Evolutionary conservation across 2,797 vertebrate species (phyloP).

Genomic region (Scarus forsteni): DNA sequence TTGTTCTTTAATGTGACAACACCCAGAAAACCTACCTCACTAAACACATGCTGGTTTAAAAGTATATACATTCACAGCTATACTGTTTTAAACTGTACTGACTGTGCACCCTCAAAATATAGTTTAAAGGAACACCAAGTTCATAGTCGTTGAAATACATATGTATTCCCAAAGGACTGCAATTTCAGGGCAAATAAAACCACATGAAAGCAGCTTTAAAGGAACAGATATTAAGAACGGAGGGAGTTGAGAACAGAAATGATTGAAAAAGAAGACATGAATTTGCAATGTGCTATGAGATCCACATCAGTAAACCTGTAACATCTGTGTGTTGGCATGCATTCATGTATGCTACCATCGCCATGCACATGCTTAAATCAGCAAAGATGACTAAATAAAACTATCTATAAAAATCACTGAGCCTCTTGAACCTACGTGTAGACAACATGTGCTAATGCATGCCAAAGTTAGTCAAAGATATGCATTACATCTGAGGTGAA

Average conservation of each 20-base stretch:
- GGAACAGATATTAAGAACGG: slow-evolving; percentile 39
- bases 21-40: neutral
- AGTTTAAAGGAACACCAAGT: too few relatives aligned
- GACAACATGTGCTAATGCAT: neutral
- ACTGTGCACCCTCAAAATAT: too few relatives aligned
- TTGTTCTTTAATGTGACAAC: slow-evolving; percentile 1
- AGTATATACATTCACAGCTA: slow-evolving; percentile 1
- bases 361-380: slow-evolving; percentile 44
- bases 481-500: neutral
- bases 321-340: slow-evolving; percentile 36
- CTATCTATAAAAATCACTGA: slow-evolving; percentile 16
- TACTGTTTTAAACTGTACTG: neutral
- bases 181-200: slow-evolving; percentile 49
- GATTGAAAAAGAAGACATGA: slow-evolving; percentile 38
- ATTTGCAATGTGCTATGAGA: neutral
- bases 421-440: slow-evolving; percentile 1
- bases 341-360: slow-evolving; percentile 20
- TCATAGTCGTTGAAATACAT: slow-evolving; percentile 12
- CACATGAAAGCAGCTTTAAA: slow-evolving; percentile 38
- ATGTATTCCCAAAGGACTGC: slow-evolving; percentile 28
- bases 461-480: neutral
- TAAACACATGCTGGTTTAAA: neutral
- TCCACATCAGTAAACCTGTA: slow-evolving; percentile 9
- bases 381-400: slow-evolving; percentile 32
- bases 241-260: slow-evolving; percentile 47